These are phyloP conservation scores for Oriolus oriolus DNA, from an alignment of 2,113 vertebrate species.

Conservation along the genomic window DNA sequence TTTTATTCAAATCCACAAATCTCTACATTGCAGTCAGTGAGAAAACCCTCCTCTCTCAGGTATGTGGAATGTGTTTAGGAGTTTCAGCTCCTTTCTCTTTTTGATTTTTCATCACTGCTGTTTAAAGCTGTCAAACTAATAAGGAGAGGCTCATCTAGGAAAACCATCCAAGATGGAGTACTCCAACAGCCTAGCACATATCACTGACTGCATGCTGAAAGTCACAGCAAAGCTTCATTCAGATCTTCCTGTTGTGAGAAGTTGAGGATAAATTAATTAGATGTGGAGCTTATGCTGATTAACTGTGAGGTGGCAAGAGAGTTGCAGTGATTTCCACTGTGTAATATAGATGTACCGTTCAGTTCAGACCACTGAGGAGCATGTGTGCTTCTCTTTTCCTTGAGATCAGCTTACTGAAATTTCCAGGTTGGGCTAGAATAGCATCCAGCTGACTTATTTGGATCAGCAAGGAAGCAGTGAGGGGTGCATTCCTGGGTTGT, in stretches of 20 bases:
- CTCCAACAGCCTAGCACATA: neutral
- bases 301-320: neutral
- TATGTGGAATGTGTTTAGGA: neutral
- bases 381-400: neutral
- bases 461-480: neutral
- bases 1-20: neutral
- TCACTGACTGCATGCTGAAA: neutral
- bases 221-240: neutral
- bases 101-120: neutral
- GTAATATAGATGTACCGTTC: neutral
- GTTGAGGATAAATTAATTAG: slow-evolving; percentile 23
- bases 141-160: neutral
- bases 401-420: neutral
- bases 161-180: neutral
- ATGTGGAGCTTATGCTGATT: neutral
- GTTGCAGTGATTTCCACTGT: neutral
- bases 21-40: neutral
- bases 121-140: neutral
- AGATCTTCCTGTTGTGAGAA: neutral
- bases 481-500: neutral
- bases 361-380: neutral
- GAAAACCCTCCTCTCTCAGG: neutral
- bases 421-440: neutral
- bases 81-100: neutral
- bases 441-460: neutral